Evolutionary conservation across 2,797 vertebrate genomes (phyloP).

Genomic region (Pangasius larnaudii): DNA sequence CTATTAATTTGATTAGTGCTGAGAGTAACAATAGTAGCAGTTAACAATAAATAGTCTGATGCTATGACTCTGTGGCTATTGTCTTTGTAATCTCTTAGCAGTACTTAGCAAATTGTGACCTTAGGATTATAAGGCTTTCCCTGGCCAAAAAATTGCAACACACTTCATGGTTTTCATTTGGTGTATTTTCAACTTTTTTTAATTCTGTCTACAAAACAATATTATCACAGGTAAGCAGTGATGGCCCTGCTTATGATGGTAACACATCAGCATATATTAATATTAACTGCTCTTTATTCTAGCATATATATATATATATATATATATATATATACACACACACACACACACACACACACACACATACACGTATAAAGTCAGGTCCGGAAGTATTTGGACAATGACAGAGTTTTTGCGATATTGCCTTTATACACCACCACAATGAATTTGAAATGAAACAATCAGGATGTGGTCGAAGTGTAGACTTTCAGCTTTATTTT

Average conservation of each 20-base stretch:
- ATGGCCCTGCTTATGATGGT: not conserved
- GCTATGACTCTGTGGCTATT: not conserved
- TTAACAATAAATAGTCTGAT: not conserved
- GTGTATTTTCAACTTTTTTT: not conserved
- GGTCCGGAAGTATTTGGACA: too few relatives aligned
- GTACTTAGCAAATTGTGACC: not conserved
- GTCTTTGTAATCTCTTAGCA: not conserved
- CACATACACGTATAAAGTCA: too few relatives aligned
- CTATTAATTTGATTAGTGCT: not conserved
- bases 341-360: too few relatives aligned
- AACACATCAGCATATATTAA: not conserved
- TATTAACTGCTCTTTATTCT: not conserved
- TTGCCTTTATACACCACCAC: too few relatives aligned
- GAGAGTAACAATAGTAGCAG: not conserved
- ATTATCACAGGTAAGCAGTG: not conserved
- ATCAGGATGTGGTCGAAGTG: too few relatives aligned
- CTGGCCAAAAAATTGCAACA: not conserved
- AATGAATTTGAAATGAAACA: too few relatives aligned
- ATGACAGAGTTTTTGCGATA: too few relatives aligned
- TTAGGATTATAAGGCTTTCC: not conserved
- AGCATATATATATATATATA: not conserved
- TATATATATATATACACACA: not conserved
- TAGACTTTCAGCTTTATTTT: too few relatives aligned
- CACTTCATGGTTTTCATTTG: not conserved
- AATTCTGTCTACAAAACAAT: not conserved